Evolutionary conservation across 2,888 invertebrate species (phyloP), one percentile per base, ranked within the genome.

Genomic region (Callyntrura sp.): DNA sequence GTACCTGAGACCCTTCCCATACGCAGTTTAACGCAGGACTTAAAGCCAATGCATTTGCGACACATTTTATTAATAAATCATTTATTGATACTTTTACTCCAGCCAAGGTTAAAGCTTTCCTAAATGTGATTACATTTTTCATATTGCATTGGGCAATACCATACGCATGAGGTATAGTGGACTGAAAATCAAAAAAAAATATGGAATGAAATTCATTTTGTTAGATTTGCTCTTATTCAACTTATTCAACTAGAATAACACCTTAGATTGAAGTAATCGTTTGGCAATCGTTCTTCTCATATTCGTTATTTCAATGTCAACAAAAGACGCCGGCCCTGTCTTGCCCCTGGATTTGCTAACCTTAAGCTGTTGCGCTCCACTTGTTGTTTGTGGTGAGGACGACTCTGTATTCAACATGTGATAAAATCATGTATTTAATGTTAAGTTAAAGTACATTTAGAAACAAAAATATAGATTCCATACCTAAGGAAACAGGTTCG

Each of bases 61-160:
- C 96, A 0, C 98, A 99, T 95, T 99, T 99, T 83, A 99, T 97
- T 83, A 99, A 97, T 94, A 99, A 98, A 95, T 99, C 99, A 94
- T 99, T 99, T 4, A 99, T 96, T 57, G 98, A 98, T 20, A 99
- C 95, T 95, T 98, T 98, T n/a, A 97, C 85, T 99, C 98, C 62
- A n/a, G 97, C 96, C n/a, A n/a, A 94, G 94, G 95, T 95, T 28
- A 96, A 94, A 92, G 95, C 94, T 91, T 95, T 95, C 14, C 96
- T 94, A 0, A 96, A 93, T 73, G 94, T 94, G 6, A 94, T 93
- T 14, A 96, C 93, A 62, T 95, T 95, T 92, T 95, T 95, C 60
- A 96, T 95, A 84, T 94, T 94, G 87, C 96, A 95, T 73, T 96
- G 95, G 45, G 95, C 94, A n/a, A 95, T 95, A n/a, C 95, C 95